Evolutionary conservation across 1,140 invertebrate species (phyloP), one percentile per base, ranked within the genome.

Genomic region (Akabosia matsudoensis): DNA sequence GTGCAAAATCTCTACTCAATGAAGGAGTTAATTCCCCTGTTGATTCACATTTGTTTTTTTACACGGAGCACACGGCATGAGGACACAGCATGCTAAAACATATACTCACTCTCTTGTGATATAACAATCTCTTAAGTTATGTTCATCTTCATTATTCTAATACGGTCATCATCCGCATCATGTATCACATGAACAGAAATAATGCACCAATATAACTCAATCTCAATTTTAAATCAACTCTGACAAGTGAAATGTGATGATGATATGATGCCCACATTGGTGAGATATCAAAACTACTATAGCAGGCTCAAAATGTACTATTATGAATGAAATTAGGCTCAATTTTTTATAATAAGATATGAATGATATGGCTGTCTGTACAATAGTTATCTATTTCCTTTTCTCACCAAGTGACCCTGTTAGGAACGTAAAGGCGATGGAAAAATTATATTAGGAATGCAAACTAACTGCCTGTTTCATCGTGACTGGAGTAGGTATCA

Each of bases 11-110:
- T 28, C 2, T 67, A 31, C 61, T 67, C 22, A 67, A 56, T 16
- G 24, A 67, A 67, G 30, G 61, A 30, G 61, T 67, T n/a, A 61
- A 61, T 61, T 61, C 61, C 61, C 61, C 61, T 22, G 61, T 67
- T 67, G 61, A 16, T 67, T 31, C 61, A 67, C 61, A 67, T 67
- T 67, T 67, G 61, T 67, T 67, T 67, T n/a, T 67, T 67, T 67
- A 67, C 61, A 30, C 61, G 61, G 22, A 67, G 7, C 54, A 16
- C 54, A 24, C 54, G 54, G 54, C 54, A 56, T 16, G 54, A 56
- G 54, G 7, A 10, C 22, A 56, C 54, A 16, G 54, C 54, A 56
- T 3, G 10, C 4, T 56, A 4, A 10, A 56, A 24, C 54, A 22
- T 56, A 7, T 45, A 10, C 7, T 45, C 18, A 16, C 10, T 56